A percentile compares a stretch with the other conserved stretches of the same genome.
Conservation (phyloP, 2,113 vertebrate species). For the Conger conger region DNA sequence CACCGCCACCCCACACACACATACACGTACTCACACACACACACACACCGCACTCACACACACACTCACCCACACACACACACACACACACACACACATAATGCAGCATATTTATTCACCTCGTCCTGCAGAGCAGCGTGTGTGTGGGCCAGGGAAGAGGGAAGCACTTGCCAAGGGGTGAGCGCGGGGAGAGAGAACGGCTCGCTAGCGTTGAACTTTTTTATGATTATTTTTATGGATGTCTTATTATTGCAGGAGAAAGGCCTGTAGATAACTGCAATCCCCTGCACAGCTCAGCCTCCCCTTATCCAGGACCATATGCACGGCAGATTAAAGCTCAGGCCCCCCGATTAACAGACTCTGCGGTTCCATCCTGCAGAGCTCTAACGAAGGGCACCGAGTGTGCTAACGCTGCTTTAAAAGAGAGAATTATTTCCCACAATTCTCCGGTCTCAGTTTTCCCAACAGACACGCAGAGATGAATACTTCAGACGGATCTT, state of each 20-base stretch:
- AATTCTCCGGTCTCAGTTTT: constrained; percentile 17
- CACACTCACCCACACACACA: background rate
- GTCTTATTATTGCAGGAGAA: constrained; percentile 31
- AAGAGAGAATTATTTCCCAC: constrained; percentile 33
- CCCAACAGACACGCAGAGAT: constrained; percentile 41
- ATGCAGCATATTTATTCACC: background rate
- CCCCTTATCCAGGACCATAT: constrained; percentile 61
- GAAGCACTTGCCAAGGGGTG: constrained; percentile 24
- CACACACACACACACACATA: background rate
- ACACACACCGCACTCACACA: background rate
- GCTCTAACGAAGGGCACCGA: constrained; percentile 48
- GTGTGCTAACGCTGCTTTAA: constrained; percentile 42
- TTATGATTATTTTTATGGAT: background rate
- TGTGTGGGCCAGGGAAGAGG: constrained; percentile 23
- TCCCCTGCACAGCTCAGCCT: constrained; percentile 27
- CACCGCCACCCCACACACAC: too few species aligned
- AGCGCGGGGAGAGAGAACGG: constrained; percentile 16
- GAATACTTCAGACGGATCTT: constrained; percentile 34
- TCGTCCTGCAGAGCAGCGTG: background rate
- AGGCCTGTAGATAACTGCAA: constrained; percentile 40
- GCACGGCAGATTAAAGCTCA: constrained; percentile 58
- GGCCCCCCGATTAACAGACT: constrained; percentile 59
- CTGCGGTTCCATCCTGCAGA: constrained; percentile 30
- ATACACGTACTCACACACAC: background rate
- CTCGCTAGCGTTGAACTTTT: constrained; percentile 28